Evolutionary conservation across 2,113 vertebrate genomes (phyloP).

Genomic region (human): DNA sequence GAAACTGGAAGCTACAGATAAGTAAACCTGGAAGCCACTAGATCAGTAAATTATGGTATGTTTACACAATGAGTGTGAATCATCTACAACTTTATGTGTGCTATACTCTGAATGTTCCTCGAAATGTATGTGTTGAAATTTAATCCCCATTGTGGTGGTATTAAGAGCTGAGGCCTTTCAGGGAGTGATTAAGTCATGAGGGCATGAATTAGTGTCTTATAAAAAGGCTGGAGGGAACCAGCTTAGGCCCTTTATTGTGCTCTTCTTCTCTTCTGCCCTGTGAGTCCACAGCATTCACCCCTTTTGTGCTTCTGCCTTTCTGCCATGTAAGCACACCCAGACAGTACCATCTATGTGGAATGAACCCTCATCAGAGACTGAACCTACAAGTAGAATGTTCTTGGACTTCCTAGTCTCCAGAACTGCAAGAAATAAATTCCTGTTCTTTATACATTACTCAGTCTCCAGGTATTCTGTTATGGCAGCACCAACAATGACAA

Average conservation of each 20-base stretch:
- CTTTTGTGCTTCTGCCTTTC: no score
- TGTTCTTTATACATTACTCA: no score
- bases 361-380: no score
- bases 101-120: background rate
- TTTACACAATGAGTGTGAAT: background rate
- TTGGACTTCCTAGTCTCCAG: background rate
- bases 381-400: no score
- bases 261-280: background rate
- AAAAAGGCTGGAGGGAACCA: background rate
- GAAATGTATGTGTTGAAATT: background rate
- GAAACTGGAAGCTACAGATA: background rate
- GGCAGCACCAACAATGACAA: no score
- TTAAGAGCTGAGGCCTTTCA: background rate
- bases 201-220: background rate
- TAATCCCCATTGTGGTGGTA: background rate
- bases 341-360: no score
- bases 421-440: background rate
- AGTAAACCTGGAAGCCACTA: background rate
- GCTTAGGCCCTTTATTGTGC: background rate
- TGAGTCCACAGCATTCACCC: background rate
- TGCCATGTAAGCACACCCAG: no score
- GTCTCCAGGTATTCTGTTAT: background rate
- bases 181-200: no score
- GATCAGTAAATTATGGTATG: background rate
- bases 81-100: background rate